Conservation (phyloP, 64 coral and sea anemone genomes). For the Hydrozoanthus tunicans region DNA sequence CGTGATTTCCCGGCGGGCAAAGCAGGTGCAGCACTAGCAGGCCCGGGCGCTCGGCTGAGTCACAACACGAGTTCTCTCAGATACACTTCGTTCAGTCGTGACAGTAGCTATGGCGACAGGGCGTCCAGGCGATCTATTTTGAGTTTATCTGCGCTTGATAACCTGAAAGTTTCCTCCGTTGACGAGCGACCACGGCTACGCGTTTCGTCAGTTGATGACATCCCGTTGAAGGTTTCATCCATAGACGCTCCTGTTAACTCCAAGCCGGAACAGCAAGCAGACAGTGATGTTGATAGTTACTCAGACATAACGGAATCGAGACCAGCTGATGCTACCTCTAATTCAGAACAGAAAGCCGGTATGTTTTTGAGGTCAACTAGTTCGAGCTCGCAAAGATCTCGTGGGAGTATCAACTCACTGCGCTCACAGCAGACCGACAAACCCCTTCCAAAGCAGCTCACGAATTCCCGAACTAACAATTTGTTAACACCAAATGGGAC, state of each 20-base stretch:
- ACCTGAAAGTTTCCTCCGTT: constrained; percentile 59
- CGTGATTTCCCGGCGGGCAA: constrained; percentile 27
- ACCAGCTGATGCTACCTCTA: not conserved
- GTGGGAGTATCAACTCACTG: constrained; percentile 32
- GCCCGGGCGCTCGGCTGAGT: constrained; percentile 23
- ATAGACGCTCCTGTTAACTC: constrained; percentile 20
- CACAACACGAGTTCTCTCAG: constrained; percentile 38
- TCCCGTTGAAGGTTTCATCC: constrained; percentile 42
- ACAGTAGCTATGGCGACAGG: not conserved
- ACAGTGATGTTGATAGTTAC: constrained; percentile 85
- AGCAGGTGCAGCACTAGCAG: not conserved
- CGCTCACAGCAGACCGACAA: constrained; percentile 37
- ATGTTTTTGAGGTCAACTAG: not conserved
- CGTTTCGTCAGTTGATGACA: constrained; percentile 57
- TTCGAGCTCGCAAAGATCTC: constrained; percentile 4
- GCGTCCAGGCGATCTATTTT: constrained; percentile 30
- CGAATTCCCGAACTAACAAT: not conserved
- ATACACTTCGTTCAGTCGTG: constrained; percentile 9
- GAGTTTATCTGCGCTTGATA: constrained; percentile 42
- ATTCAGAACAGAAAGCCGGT: not conserved
- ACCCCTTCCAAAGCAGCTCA: not conserved
- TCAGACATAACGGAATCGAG: constrained; percentile 75
- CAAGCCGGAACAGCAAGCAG: constrained; percentile 3
- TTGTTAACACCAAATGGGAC: constrained; percentile 3
- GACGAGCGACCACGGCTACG: constrained; percentile 30